Base-by-base conservation (phyloP, 2,797 vertebrate species). In the Tragopan temminckii region DNA sequence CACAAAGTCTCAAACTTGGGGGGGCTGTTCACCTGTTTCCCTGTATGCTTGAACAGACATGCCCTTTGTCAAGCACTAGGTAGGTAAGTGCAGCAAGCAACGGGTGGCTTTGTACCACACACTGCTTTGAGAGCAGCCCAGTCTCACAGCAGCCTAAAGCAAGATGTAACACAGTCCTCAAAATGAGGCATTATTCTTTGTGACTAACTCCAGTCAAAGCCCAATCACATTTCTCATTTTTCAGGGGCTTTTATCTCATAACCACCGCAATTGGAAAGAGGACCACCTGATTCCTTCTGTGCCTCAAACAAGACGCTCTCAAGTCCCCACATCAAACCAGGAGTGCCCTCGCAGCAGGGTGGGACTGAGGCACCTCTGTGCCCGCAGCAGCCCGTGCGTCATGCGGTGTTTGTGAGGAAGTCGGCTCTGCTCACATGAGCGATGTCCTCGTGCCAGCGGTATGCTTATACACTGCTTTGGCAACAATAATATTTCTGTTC, bases 191-290 rank as follows among this genome's bases (percentile, higher is more conserved):
- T 82, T 78, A 88, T 74, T 71, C 75, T 38, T 11, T n/a, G n/a
- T 43, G 43, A 86, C 48, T 20, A 42, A 70, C 81, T 42, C 5
- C 55, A 91, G 85, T 48, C 58, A 85, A 59, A 92, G 29, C 43
- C 55, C 52, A 82, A 45, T 18, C 48, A 75, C 63, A 55, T 74
- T 82, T 90, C 50, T 69, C 31, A 79, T 71, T 85, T 93, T 85
- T 72, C 50, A 67, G 80, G 61, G 85, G 68, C 50, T 93, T 96
- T 92, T 55, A 72, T 94, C 63, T 90, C 25, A 55, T 20, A 86
- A 77, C 74, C 80, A n/a, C 33, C 31, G n/a, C 31, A 43, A 1
- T 16, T 84, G 74, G 63, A 76, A 76, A 79, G 72, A 85, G 7
- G 13, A 36, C 43, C 29, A 33, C 29, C 5, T 23, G 27, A 64